phyloP scores from a whole-genome alignment of 2,888 invertebrate species.

The Pecten maximus region DNA sequence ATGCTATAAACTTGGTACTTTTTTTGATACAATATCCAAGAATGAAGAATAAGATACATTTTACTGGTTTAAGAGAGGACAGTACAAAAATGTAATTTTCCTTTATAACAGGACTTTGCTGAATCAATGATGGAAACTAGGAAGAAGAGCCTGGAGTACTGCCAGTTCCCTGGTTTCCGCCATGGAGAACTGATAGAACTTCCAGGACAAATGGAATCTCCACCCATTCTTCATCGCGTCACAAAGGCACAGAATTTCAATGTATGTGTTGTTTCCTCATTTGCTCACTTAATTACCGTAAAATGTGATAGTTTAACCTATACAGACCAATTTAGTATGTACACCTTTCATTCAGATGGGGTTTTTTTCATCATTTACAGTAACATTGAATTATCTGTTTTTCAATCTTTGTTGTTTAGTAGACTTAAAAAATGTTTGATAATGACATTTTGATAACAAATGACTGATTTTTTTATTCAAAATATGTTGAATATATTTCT shows the following conservation, averaged over 20 bases:
- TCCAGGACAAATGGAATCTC: constrained; percentile 80
- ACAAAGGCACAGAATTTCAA: constrained; percentile 81
- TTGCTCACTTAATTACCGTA: not conserved
- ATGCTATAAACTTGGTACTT: too few species aligned
- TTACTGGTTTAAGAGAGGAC: not conserved
- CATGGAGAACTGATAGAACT: constrained; percentile 78
- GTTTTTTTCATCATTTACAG: too few species aligned
- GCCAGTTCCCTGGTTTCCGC: constrained; percentile 78
- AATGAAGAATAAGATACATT: too few species aligned
- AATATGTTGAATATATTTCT: not conserved
- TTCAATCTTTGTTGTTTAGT: too few species aligned
- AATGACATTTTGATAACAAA: too few species aligned
- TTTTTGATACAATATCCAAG: too few species aligned
- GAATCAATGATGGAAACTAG: constrained; percentile 76
- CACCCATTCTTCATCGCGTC: constrained; percentile 80
- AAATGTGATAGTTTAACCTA: too few species aligned
- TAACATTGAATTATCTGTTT: too few species aligned
- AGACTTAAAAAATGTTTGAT: too few species aligned
- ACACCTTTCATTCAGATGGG: too few species aligned
- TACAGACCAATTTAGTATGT: too few species aligned
- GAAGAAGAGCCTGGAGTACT: constrained; percentile 78
- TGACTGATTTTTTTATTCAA: too few species aligned
- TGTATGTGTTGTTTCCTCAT: constrained; percentile 64
- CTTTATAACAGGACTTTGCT: constrained; percentile 70
- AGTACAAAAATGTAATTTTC: not conserved